Conservation (phyloP, 2,888 invertebrate species). For the Scotopteryx bipunctaria region DNA sequence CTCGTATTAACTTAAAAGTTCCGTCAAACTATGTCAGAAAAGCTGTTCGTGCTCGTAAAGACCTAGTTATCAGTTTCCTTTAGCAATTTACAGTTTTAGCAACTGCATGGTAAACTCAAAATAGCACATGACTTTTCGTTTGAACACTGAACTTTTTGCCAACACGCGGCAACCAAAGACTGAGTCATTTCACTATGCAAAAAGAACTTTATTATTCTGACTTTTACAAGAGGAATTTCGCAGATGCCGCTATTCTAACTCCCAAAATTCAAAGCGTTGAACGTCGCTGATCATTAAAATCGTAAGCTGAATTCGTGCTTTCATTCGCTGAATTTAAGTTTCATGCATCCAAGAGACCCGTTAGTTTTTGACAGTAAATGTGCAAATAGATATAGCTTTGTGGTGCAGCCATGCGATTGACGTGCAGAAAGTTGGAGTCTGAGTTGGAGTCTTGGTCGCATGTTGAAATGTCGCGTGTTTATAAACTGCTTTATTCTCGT, state of each 20-base stretch:
- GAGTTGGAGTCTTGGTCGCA: not conserved
- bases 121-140: slow-evolving; percentile 26
- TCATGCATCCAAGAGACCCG: too few species aligned
- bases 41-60: not conserved
- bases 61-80: not conserved
- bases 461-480: slow-evolving; percentile 20
- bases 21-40: too few species aligned
- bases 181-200: not conserved
- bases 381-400: too few species aligned
- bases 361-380: too few species aligned
- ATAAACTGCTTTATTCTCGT: slow-evolving; percentile 8
- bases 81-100: not conserved
- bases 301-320: too few species aligned
- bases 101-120: slow-evolving; percentile 18
- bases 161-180: not conserved
- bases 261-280: too few species aligned
- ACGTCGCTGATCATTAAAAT: too few species aligned
- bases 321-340: too few species aligned
- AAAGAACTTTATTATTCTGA: not conserved
- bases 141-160: not conserved
- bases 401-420: slow-evolving; percentile 1
- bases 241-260: too few species aligned
- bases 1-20: too few species aligned
- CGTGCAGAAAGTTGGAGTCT: slow-evolving; percentile 17
- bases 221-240: too few species aligned